Evolutionary conservation across 2,113 vertebrate species (phyloP).

Genomic region (Oceanites oceanicus): DNA sequence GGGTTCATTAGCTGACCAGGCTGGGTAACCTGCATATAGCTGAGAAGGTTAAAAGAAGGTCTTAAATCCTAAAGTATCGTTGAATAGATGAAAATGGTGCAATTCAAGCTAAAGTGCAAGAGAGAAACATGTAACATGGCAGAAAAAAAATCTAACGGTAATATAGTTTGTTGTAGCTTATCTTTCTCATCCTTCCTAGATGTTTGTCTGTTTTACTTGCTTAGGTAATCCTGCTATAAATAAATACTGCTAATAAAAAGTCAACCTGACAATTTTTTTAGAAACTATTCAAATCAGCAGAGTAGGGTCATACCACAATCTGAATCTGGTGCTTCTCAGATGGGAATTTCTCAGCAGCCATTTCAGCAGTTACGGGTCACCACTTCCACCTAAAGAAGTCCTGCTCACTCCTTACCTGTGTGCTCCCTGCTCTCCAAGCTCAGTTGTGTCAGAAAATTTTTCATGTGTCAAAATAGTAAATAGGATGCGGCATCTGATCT

Average conservation of each 20-base stretch:
- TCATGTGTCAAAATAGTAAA: background rate
- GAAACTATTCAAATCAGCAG: background rate
- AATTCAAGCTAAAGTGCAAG: background rate
- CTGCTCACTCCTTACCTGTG: background rate
- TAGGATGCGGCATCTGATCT: background rate
- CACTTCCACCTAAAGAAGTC: background rate
- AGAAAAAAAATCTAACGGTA: background rate
- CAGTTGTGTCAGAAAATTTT: background rate
- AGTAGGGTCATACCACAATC: background rate
- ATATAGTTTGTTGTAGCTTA: background rate
- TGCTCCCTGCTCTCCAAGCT: background rate
- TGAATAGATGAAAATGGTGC: background rate
- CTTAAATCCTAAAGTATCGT: background rate
- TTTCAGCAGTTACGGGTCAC: background rate
- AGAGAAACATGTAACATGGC: background rate
- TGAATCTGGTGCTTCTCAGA: background rate
- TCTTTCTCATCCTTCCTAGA: background rate
- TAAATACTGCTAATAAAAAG: background rate
- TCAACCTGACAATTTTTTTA: background rate
- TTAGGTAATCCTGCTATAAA: background rate
- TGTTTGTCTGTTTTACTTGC: background rate
- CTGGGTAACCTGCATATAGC: background rate
- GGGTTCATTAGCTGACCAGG: background rate
- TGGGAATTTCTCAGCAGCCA: background rate
- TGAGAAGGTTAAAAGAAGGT: background rate